phyloP scores from a whole-genome alignment of 2,888 invertebrate genomes.

The Tipula unca region DNA sequence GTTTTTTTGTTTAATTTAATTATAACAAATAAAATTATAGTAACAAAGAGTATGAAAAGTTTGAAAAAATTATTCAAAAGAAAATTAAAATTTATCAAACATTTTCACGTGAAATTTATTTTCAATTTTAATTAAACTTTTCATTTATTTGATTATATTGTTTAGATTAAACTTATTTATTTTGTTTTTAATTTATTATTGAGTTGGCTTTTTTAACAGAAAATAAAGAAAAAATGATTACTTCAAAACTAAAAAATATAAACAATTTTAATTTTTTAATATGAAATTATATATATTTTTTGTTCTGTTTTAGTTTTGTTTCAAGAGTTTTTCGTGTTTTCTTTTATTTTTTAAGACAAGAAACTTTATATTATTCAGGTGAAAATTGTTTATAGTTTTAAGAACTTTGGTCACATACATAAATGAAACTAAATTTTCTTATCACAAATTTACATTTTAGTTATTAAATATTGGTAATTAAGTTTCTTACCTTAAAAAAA shows the following conservation, averaged over 20 bases:
- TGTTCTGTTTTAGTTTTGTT: neutral
- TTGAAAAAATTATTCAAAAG: neutral
- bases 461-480: neutral
- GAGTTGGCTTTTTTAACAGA: neutral
- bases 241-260: neutral
- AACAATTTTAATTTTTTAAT: neutral
- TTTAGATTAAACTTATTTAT: neutral
- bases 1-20: neutral
- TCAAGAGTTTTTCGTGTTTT: neutral
- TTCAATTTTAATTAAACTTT: neutral
- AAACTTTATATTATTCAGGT: neutral
- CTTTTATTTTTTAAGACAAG: neutral
- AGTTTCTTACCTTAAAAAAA: neutral
- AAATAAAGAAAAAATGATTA: neutral
- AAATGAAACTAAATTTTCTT: neutral
- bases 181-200: neutral
- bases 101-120: neutral
- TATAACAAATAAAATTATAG: neutral
- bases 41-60: neutral
- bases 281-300: neutral
- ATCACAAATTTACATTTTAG: neutral
- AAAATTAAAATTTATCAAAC: neutral
- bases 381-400: neutral
- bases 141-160: neutral
- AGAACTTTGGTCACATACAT: neutral